Percentiles rank a stretch among this genome's conserved stretches.
Evolutionary conservation across 2,113 vertebrate genomes (phyloP).

Genomic region (Pomatorhinus ruficollis): DNA sequence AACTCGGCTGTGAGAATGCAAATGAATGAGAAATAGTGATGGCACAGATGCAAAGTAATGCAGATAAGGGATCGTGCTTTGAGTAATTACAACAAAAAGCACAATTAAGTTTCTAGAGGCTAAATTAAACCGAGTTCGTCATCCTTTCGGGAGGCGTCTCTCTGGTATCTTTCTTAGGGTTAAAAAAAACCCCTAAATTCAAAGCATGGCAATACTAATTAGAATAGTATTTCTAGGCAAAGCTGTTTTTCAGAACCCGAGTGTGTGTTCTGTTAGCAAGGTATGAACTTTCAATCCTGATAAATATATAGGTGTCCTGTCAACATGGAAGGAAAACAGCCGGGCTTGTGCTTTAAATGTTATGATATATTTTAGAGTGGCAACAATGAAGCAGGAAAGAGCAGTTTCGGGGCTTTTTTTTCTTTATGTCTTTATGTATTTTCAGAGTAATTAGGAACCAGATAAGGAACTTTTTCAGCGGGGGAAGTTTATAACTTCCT

Average conservation of each 20-base stretch:
- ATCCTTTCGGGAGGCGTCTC: background rate
- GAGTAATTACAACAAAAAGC: background rate
- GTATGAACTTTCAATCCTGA: background rate
- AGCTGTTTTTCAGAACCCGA: background rate
- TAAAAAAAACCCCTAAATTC: background rate
- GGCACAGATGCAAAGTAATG: background rate
- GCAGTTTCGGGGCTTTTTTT: background rate
- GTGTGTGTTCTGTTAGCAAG: background rate
- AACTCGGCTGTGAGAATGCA: background rate
- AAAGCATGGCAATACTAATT: background rate
- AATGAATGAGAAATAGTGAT: background rate
- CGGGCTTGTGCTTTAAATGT: background rate
- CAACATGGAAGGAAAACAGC: background rate
- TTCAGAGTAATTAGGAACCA: slow-evolving; percentile 44
- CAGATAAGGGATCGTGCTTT: background rate
- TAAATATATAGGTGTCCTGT: background rate
- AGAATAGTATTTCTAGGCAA: background rate
- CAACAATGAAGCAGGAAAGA: background rate
- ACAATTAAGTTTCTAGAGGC: background rate
- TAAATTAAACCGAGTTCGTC: background rate
- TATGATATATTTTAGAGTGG: background rate
- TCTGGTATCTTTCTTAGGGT: background rate
- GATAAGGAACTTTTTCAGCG: slow-evolving; percentile 38
- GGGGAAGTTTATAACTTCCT: slow-evolving; percentile 67
- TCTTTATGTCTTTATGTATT: background rate